Evolutionary conservation across 2,797 vertebrate species (phyloP).

Genomic region (Lepus oiostolus): DNA sequence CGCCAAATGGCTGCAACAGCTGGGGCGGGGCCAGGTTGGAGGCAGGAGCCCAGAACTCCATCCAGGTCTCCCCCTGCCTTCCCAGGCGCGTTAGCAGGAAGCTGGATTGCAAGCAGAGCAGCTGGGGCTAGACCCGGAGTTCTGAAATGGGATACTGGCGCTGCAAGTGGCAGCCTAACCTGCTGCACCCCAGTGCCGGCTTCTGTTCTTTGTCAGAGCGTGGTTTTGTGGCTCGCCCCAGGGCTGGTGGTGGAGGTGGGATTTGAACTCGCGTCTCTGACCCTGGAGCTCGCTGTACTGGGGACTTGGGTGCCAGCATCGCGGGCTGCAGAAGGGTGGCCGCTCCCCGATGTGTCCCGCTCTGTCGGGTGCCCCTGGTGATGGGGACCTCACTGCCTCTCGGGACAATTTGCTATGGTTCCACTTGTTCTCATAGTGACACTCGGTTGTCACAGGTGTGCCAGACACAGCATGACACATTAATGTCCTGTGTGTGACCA

Average conservation of each 20-base stretch:
- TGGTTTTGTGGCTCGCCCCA: neutral
- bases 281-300: neutral
- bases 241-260: neutral
- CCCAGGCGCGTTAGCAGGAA: too few relatives aligned
- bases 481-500: accelerated
- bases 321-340: neutral
- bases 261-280: neutral
- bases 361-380: neutral
- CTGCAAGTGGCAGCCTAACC: too few relatives aligned
- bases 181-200: too few relatives aligned
- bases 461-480: accelerated
- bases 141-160: too few relatives aligned
- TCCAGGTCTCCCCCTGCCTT: too few relatives aligned
- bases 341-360: too few relatives aligned
- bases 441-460: neutral
- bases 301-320: neutral
- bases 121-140: too few relatives aligned
- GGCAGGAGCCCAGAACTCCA: too few relatives aligned
- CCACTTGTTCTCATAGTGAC: neutral
- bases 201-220: neutral
- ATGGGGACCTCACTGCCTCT: neutral
- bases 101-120: too few relatives aligned
- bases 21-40: too few relatives aligned
- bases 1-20: too few relatives aligned
- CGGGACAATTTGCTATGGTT: neutral